Conservation (phyloP, 2,113 vertebrate genomes). For the Rallus limicola region DNA sequence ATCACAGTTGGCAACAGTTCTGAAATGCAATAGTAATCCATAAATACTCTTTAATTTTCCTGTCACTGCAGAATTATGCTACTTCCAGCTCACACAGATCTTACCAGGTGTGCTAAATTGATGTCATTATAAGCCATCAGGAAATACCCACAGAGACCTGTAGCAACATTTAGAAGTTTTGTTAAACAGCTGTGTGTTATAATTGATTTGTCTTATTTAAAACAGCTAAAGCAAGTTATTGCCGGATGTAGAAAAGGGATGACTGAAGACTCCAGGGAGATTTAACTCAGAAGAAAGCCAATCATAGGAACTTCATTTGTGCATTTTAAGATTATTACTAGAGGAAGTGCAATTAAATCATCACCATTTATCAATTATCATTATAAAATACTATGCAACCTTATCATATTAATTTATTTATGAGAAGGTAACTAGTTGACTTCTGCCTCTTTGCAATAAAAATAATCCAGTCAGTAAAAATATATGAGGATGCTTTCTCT, state of each 20-base stretch:
- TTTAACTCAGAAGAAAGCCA: slow-evolving; percentile 73
- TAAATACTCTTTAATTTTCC: slow-evolving; percentile 77
- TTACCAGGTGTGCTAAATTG: slow-evolving; percentile 82
- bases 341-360: slow-evolving; percentile 81
- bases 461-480: slow-evolving; percentile 38
- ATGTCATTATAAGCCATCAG: slow-evolving; percentile 82
- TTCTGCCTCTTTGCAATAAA: slow-evolving; percentile 52
- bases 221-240: slow-evolving; percentile 76
- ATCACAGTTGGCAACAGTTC: slow-evolving; percentile 38
- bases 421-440: slow-evolving; percentile 63
- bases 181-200: slow-evolving; percentile 82
- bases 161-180: slow-evolving; percentile 73
- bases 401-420: slow-evolving; percentile 71
- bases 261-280: slow-evolving; percentile 75
- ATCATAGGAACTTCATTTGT: slow-evolving; percentile 70
- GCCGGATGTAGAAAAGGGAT: slow-evolving; percentile 70
- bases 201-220: slow-evolving; percentile 84
- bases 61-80: slow-evolving; percentile 75
- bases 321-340: slow-evolving; percentile 73
- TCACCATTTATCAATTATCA: slow-evolving; percentile 77
- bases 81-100: slow-evolving; percentile 72
- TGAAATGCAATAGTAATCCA: slow-evolving; percentile 65
- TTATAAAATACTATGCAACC: slow-evolving; percentile 73
- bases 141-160: slow-evolving; percentile 80
- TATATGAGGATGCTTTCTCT: not conserved